Evolutionary conservation across 2,888 invertebrate species (phyloP).

Genomic region (Drosophila colorata): DNA sequence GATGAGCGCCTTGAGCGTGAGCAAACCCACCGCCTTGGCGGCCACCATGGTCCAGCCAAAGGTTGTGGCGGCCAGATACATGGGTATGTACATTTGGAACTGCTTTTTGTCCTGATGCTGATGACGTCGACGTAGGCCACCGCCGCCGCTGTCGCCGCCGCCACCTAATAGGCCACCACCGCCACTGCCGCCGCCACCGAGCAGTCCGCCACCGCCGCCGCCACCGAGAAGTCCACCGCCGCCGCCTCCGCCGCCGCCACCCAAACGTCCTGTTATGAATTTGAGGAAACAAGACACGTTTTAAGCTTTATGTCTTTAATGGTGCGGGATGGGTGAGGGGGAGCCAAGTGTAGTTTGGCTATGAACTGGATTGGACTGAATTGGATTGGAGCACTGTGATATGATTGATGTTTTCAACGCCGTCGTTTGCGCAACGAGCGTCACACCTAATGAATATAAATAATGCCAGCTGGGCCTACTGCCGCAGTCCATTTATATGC

Average conservation of each 20-base stretch:
- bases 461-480: constrained; percentile 37
- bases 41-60: constrained; percentile 88
- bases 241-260: constrained; percentile 63
- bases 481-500: constrained; percentile 46
- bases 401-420: constrained; percentile 66
- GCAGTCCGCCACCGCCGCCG: constrained; percentile 37
- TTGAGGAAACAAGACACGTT: constrained; percentile 64
- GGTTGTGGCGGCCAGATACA: constrained; percentile 89
- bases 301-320: constrained; percentile 60
- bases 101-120: constrained; percentile 87
- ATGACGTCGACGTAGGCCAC: constrained; percentile 66
- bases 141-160: constrained; percentile 58
- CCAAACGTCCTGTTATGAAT: constrained; percentile 56
- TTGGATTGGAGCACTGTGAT: constrained; percentile 37
- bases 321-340: constrained; percentile 11
- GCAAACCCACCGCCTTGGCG: constrained; percentile 87
- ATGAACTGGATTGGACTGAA: constrained; percentile 9
- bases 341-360: constrained; percentile 19
- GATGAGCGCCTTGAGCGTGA: constrained; percentile 89
- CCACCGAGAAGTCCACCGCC: constrained; percentile 49
- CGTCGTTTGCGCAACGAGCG: constrained; percentile 44
- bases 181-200: constrained; percentile 52
- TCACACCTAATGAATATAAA: constrained; percentile 63
- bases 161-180: constrained; percentile 47
- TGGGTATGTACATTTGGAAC: constrained; percentile 88